Percentiles rank a stretch among this genome's conserved stretches.
phyloP scores from a whole-genome alignment of 2,888 invertebrate genomes.

The Xanthia icteritia region DNA sequence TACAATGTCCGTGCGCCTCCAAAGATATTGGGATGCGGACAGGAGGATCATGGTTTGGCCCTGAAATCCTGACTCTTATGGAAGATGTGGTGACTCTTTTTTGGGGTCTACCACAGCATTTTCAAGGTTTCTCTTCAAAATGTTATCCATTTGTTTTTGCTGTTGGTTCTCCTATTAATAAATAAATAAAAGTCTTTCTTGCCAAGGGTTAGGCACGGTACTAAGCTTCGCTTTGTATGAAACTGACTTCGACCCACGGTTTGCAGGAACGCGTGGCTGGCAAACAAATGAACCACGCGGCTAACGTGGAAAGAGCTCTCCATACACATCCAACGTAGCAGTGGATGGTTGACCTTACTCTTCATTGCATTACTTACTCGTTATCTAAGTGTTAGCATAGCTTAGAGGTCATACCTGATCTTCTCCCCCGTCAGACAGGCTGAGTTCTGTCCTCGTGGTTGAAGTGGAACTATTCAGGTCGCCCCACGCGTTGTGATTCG shows the following conservation, averaged over 20 bases:
- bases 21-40: not conserved
- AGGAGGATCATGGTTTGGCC: not conserved
- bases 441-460: conserved; percentile 86
- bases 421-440: conserved; percentile 80
- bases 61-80: not conserved
- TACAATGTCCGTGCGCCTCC: not conserved
- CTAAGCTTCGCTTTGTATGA: not conserved
- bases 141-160: too few species aligned
- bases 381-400: not conserved
- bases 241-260: not conserved
- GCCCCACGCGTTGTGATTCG: conserved; percentile 78
- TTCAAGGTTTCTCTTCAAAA: too few species aligned
- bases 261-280: not conserved
- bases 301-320: not conserved
- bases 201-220: not conserved
- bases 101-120: not conserved
- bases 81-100: not conserved
- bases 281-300: not conserved
- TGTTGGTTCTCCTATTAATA: too few species aligned
- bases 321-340: not conserved
- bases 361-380: not conserved
- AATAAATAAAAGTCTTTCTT: too few species aligned
- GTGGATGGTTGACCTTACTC: not conserved
- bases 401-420: conserved; percentile 75
- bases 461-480: conserved; percentile 83